Percentiles rank a stretch among this genome's conserved stretches.
Evolutionary conservation across 2,888 invertebrate species (phyloP).

Genomic region (Homarus gammarus): DNA sequence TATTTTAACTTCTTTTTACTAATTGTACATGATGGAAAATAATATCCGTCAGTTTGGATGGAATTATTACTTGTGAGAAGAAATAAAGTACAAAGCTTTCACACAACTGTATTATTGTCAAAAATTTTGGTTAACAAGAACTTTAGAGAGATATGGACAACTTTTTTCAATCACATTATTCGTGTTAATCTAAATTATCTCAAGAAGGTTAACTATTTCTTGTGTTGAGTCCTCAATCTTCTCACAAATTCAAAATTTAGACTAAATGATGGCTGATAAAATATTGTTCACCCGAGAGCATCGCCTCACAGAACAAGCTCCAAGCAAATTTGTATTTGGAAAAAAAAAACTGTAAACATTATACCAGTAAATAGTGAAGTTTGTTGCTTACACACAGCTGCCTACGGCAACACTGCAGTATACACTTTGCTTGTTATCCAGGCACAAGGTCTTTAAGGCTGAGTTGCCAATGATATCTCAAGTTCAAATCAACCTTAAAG

Average conservation of each 20-base stretch:
- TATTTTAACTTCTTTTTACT: conserved; percentile 13
- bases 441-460: conserved; percentile 31
- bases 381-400: conserved; percentile 13
- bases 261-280: background rate
- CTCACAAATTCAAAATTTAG: conserved; percentile 23
- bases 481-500: conserved; percentile 26
- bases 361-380: background rate
- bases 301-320: conserved; percentile 11
- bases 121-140: background rate
- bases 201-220: background rate
- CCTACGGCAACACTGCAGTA: conserved; percentile 17
- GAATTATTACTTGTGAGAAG: conserved; percentile 62
- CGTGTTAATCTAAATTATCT: background rate
- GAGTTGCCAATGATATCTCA: conserved; percentile 19
- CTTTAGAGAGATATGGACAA: background rate
- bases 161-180: background rate
- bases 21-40: conserved; percentile 32
- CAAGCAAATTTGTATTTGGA: background rate
- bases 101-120: conserved; percentile 8
- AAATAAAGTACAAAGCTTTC: conserved; percentile 42
- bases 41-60: conserved; percentile 68
- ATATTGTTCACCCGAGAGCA: conserved; percentile 14
- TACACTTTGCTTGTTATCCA: conserved; percentile 32
- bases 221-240: conserved; percentile 10
- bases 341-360: background rate